Evolutionary conservation across 2,797 vertebrate species (phyloP).

Genomic region (Syndactyla subalaris): DNA sequence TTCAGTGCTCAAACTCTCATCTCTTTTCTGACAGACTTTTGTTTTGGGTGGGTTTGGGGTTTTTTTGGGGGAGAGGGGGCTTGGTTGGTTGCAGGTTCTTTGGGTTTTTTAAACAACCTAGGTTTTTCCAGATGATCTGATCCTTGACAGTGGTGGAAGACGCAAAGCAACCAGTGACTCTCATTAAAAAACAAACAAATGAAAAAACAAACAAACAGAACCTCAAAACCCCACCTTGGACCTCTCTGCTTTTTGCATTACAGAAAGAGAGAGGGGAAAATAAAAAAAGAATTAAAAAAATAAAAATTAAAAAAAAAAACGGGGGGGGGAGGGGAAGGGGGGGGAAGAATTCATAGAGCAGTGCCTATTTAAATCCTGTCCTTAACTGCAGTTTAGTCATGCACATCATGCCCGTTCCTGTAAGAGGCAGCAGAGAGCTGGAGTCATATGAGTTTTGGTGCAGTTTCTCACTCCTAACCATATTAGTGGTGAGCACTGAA

Average conservation of each 20-base stretch:
- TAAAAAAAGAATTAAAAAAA: too few species aligned
- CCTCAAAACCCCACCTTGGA: not conserved
- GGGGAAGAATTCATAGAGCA: not conserved
- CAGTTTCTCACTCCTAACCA: not conserved
- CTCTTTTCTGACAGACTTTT: not conserved
- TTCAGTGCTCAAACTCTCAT: not conserved
- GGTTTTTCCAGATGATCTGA: not conserved
- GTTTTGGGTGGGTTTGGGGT: too few species aligned
- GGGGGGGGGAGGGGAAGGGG: fast-evolving
- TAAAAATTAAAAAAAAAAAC: too few species aligned
- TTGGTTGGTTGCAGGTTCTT: too few species aligned
- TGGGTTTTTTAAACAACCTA: not conserved
- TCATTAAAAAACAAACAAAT: not conserved
- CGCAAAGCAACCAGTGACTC: not conserved
- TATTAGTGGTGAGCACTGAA: not conserved
- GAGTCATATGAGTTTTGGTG: not conserved
- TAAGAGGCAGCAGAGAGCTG: not conserved
- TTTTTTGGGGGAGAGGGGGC: too few species aligned
- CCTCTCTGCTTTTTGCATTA: not conserved
- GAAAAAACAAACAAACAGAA: not conserved
- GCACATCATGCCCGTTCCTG: not conserved
- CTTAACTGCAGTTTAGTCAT: not conserved
- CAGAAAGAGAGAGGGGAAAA: not conserved
- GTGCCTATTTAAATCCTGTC: not conserved
- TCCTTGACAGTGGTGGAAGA: not conserved